Evolutionary conservation across 2,797 vertebrate genomes (phyloP).

Genomic region (Tadarida brasiliensis): DNA sequence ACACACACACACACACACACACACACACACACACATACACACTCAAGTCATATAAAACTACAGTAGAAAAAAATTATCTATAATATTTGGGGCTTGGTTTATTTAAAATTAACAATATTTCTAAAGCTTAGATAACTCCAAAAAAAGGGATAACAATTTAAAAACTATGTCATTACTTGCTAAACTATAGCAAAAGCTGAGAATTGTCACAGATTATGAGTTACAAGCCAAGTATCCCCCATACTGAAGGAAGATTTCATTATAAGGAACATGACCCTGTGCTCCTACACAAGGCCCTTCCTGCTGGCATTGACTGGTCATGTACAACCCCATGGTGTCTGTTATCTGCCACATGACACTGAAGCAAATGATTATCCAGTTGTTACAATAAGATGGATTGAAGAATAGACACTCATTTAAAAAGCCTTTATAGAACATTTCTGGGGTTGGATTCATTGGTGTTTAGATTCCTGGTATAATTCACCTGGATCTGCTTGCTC

Average conservation of each 20-base stretch:
- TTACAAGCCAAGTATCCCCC: neutral
- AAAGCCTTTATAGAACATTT: neutral
- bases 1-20: neutral
- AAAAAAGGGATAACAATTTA: neutral
- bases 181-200: neutral
- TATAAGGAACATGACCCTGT: neutral
- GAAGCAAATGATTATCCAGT: neutral
- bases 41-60: neutral
- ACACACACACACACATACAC: neutral
- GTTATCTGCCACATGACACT: neutral
- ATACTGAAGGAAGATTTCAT: neutral
- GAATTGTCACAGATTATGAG: neutral
- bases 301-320: neutral
- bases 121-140: neutral
- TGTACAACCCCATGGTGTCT: neutral
- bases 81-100: neutral
- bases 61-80: constrained; percentile 21
- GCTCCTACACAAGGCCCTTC: neutral
- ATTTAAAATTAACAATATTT: constrained; percentile 5
- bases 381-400: neutral
- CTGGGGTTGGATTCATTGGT: neutral
- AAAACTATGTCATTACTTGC: neutral
- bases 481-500: neutral
- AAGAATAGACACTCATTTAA: neutral
- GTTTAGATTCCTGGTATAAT: neutral